Percentiles rank a stretch among this genome's conserved stretches.
phyloP scores from a whole-genome alignment of 2,113 vertebrate genomes.

The Corythaeola cristata region DNA sequence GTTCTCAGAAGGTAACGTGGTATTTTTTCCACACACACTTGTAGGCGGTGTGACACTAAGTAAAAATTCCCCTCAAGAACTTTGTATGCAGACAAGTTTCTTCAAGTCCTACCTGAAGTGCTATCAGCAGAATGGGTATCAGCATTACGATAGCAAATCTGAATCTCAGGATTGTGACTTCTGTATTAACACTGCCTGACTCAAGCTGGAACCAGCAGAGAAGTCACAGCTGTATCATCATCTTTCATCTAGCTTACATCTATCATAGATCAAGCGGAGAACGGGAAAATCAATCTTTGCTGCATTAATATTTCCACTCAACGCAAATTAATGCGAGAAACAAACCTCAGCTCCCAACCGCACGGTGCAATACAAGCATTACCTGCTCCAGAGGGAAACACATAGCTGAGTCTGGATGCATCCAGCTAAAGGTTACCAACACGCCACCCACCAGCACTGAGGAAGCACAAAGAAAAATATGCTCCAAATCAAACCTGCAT shows the following conservation, averaged over 20 bases:
- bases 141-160: rapidly evolving
- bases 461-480: rapidly evolving
- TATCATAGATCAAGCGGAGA: not conserved
- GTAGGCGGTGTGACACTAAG: not conserved
- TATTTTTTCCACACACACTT: not conserved
- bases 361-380: not conserved
- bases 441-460: not conserved
- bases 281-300: not conserved
- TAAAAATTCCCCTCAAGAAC: not conserved
- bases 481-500: not conserved
- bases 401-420: not conserved
- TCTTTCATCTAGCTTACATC: not conserved
- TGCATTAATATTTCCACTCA: not conserved
- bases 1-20: not conserved
- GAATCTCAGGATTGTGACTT: not conserved
- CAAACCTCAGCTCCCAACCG: not conserved
- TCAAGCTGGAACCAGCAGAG: not conserved
- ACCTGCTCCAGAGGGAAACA: not conserved
- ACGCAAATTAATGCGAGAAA: rapidly evolving
- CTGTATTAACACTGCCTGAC: not conserved
- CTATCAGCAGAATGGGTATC: not conserved
- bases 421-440: not conserved
- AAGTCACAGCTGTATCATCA: not conserved
- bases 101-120: not conserved
- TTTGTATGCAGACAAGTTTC: not conserved